Base-by-base conservation (phyloP, 2,888 invertebrate species). In the Cephus rjabovi region DNA sequence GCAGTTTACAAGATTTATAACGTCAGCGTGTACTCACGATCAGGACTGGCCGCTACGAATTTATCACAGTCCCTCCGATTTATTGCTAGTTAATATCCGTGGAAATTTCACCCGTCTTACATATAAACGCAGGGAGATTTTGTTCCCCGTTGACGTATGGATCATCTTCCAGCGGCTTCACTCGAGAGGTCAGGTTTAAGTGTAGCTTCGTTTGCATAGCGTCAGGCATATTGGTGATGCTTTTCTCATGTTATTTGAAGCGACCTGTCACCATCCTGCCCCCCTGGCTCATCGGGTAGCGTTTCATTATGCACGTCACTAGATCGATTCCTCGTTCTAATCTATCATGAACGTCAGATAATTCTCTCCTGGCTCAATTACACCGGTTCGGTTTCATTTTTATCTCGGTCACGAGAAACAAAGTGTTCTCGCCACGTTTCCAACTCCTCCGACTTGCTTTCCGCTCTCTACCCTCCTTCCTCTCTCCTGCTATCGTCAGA, bases 371-470 rank as follows among this genome's bases (percentile, higher is more conserved):
- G 56, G 56, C 56, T 56, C 56, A 23, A 56, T 56, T 56, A 56
- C 56, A 23, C 2, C 23, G 56, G 69, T 77, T 69, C 74, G 74
- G 40, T 77, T 77, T 74, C 77, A 73, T 69, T 33, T 40, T 31
- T n/a, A 56, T 33, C 69, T 40, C 30, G 74, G 34, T 15, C 37
- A 12, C 30, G 37, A 74, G 74, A 11, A 74, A 35, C 30, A 34
- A 37, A 34, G 40, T 35, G 30, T 30, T 3, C 34, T 40, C 23
- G 11, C 74, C 30, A 37, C 23, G 9, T 56, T 56, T 56, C 23
- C 56, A 23, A 56, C 56, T 56, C 56, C 56, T 56, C 56, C 9
- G 9, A 74, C 74, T 74, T 30, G 6, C 37, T 30, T 1, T 35
- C 1, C 35, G 9, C 31, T 11, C 31, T 15, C 40, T 3, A 35